Percentiles rank a stretch among this genome's conserved stretches.
These are phyloP conservation scores for Achlya flavicornis DNA, from an alignment of 2,888 invertebrate genomes.

Conservation along the genomic window DNA sequence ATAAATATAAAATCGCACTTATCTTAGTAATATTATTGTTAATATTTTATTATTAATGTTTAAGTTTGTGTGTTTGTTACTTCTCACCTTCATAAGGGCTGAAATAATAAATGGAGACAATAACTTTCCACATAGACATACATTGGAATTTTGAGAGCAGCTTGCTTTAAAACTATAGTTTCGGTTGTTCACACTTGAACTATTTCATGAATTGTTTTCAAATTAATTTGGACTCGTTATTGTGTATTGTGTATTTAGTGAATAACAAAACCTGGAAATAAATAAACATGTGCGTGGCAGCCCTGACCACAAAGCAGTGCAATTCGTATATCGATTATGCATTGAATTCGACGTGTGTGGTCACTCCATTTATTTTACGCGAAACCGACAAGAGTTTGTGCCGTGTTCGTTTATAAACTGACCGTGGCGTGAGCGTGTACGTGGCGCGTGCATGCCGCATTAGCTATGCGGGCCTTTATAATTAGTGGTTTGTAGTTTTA, in stretches of 20 bases:
- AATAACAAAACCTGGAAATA: neutral
- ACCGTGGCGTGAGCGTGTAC: neutral
- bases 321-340: conserved; percentile 12
- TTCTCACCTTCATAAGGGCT: no score
- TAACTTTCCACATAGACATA: neutral
- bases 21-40: no score
- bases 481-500: neutral
- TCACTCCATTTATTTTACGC: conserved; percentile 9
- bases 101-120: neutral
- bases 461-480: conserved; percentile 1
- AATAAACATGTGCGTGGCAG: neutral
- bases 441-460: neutral
- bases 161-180: neutral
- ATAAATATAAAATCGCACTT: no score
- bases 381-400: conserved; percentile 4
- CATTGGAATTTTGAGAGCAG: neutral
- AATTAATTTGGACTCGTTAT: neutral
- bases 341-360: conserved; percentile 7
- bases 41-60: no score
- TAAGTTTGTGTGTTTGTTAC: no score
- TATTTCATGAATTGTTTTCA: neutral
- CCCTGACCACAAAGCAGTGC: conserved; percentile 5
- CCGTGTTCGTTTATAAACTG: neutral
- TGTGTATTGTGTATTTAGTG: neutral
- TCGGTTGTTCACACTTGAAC: neutral